Base-by-base conservation (phyloP, 35 echinoderm and acorn worm genomes). In the Apostichopus parvimensis region DNA sequence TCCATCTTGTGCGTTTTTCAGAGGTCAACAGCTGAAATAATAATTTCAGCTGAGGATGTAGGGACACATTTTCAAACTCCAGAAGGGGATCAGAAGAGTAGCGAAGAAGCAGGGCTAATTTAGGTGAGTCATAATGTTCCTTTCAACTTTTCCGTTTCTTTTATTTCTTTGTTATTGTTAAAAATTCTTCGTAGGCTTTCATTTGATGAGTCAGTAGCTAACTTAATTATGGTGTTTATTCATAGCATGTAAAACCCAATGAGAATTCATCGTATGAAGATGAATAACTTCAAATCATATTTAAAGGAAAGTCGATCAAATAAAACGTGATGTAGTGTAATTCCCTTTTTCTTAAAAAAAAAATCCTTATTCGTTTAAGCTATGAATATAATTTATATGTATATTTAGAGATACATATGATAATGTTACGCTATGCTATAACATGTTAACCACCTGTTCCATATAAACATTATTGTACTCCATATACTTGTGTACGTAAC, bases 11-110 rank as follows among this genome's bases (percentile, higher is more conserved):
- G 21, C 56, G 81, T 20, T 22, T 84, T 84, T 84, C 17, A 84
- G 81, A 84, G 81, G 81, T 84, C 81, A 84, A 55, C 81, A 84
- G 54, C 81, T 58, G 81, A n/a, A 59, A 84, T 23, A 84, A 58
- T 84, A 60, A 56, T 84, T 84, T 58, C 81, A n/a, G 57, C 54
- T 58, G 24, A 84, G 10, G 81, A 84, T 84, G 81, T 84, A 84
- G 81, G 81, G 57, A 84, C 54, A 58, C 2, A 45, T 22, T 60
- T 58, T 53, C 17, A 24, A 21, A 56, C 57, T 84, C 81, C 81
- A 84, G 81, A 84, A 60, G 81, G 56, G 81, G 81, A 84, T 22
- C 81, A 56, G 81, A 58, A 84, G 81, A 59, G 53, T 58, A 53
- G 81, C n/a, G 57, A 84, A 59, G 57, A 84, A 59, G 17, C 54